These are phyloP conservation scores for Anguilla megastoma DNA, from an alignment of 2,797 vertebrate genomes.

Conservation along the genomic window DNA sequence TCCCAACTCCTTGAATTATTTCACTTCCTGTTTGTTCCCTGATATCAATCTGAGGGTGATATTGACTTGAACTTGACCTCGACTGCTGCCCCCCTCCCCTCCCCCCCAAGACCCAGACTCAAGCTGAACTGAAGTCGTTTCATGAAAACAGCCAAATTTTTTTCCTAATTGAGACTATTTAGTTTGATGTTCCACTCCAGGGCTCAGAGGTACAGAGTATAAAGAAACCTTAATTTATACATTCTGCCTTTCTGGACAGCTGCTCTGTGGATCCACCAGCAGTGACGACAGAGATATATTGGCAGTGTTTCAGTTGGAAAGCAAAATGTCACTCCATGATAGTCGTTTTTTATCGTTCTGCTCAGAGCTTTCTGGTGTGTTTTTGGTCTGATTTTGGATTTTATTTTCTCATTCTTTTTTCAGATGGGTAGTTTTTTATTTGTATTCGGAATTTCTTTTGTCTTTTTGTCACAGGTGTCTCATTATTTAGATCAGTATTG, in stretches of 20 bases:
- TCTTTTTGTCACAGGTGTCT: neutral
- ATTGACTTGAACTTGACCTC: neutral
- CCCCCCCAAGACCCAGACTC: neutral
- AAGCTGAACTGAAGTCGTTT: conserved; percentile 15
- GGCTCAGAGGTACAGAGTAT: conserved; percentile 26
- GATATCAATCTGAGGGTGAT: conserved; percentile 10
- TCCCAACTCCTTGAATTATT: neutral
- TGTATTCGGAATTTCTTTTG: neutral
- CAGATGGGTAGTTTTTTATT: neutral
- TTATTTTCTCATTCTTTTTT: neutral
- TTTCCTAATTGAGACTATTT: conserved; percentile 41
- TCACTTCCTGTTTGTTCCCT: conserved; percentile 7
- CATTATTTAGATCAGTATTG: neutral
- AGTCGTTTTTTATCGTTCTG: neutral
- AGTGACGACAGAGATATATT: neutral
- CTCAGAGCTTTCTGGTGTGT: neutral
- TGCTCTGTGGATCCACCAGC: neutral
- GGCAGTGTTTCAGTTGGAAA: neutral
- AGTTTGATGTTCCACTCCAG: conserved; percentile 27
- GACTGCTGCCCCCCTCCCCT: no score
- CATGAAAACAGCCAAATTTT: conserved; percentile 39
- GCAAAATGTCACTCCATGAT: neutral
- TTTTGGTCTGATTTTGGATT: neutral
- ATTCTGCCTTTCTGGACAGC: neutral
- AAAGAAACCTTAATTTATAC: conserved; percentile 30